Evolutionary conservation across 2,888 invertebrate genomes (phyloP).

Genomic region (Embidobia sp.): DNA sequence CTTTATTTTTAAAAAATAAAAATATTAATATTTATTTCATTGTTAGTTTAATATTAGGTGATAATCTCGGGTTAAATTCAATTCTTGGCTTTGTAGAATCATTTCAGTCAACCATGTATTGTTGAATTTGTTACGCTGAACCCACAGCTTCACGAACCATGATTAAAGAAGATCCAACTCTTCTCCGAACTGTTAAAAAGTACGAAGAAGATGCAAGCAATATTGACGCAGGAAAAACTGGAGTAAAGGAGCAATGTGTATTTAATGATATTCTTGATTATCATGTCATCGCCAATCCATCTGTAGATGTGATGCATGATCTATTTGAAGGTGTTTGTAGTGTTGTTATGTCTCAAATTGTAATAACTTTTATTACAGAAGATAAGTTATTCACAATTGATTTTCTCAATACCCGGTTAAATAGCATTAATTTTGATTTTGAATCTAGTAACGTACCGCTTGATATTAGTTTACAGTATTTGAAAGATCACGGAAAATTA

Average conservation of each 20-base stretch:
- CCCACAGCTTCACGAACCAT: not conserved
- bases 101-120: conserved; percentile 14
- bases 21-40: conserved; percentile 31
- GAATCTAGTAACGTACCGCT: conserved; percentile 30
- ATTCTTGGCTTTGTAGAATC: conserved; percentile 32
- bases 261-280: conserved; percentile 22
- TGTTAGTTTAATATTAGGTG: conserved; percentile 19
- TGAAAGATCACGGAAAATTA: conserved; percentile 16
- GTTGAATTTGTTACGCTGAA: conserved; percentile 25
- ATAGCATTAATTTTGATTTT: conserved; percentile 24
- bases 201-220: conserved; percentile 12
- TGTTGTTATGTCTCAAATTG: conserved; percentile 14
- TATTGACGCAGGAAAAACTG: conserved; percentile 16
- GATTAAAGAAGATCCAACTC: conserved; percentile 24
- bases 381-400: conserved; percentile 24
- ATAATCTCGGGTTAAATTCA: conserved; percentile 26
- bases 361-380: conserved; percentile 7
- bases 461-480: conserved; percentile 18
- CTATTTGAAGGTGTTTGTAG: conserved; percentile 29
- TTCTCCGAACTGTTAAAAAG: conserved; percentile 14
- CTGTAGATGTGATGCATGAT: conserved; percentile 28
- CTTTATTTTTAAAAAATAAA: conserved; percentile 7
- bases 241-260: conserved; percentile 16
- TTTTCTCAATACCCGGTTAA: conserved; percentile 4
- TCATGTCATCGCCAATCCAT: conserved; percentile 21